Evolutionary conservation across 1,140 invertebrate species (phyloP), one percentile per base, ranked within the genome.

Genomic region (Cecropterus lyciades): DNA sequence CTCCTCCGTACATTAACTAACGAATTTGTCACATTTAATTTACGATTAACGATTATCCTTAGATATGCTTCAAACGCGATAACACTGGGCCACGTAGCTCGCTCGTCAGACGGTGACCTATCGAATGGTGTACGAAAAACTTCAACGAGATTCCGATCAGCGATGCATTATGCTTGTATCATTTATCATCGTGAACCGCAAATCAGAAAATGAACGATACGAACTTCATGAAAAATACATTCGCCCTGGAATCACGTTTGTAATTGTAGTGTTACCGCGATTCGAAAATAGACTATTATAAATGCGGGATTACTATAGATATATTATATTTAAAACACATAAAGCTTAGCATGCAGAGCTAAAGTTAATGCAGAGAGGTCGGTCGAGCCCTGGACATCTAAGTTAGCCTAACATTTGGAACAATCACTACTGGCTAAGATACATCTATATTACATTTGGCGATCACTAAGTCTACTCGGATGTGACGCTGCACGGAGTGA

Each of bases 341-440:
- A 70, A 73, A 73, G 69, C 71, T 67, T 69, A 65, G 68, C 67
- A 65, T 49, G 66, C 55, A 67, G 69, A 73, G 48, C 57, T 68
- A 49, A 56, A 74, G 71, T 77, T 70, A 80, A 83, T 72, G 69
- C 67, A 63, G 69, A 76, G 75, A 79, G 73, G 72, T 63, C 71
- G 79, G 76, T 65, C 73, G 73, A 76, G 76, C 77, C 80, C 77
- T 73, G 71, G 67, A 81, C 77, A 73, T 82, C 85, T 87, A 85
- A 87, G 79, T 83, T 88, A 91, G 78, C 74, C 89, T 91, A 89
- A 88, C 85, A 88, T 91, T 91, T 91, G 89, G 89, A 91, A 91
- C 85, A 84, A 85, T 89, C 80, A 84, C 87, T 91, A 91, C 85
- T 87, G 80, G 84, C 89, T 91, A 91, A 81, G 82, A 88, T 91